Conservation (phyloP, 2,797 vertebrate species). For the Lacerta viridis region DNA sequence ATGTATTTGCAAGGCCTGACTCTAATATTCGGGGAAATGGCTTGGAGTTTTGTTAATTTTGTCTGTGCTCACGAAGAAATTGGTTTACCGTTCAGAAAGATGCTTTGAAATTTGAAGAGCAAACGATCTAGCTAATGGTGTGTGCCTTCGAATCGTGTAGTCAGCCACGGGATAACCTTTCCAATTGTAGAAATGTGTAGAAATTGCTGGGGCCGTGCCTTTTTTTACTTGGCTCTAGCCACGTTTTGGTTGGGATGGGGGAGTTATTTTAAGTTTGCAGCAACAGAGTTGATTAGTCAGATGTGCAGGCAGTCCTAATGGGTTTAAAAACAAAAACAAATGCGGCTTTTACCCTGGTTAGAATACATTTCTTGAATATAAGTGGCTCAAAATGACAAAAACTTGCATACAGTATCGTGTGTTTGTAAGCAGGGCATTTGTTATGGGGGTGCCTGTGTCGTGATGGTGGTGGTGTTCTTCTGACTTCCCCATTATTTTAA, state of each 20-base stretch:
- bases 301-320: constrained; percentile 63
- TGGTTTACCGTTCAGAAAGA: not conserved
- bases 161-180: constrained; percentile 56
- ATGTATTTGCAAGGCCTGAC: constrained; percentile 67
- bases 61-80: not conserved
- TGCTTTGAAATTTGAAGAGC: constrained; percentile 59
- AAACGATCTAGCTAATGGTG: constrained; percentile 36
- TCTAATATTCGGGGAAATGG: constrained; percentile 67
- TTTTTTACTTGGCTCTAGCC: constrained; percentile 74
- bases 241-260: constrained; percentile 76
- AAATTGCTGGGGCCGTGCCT: constrained; percentile 68
- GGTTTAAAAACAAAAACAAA: constrained; percentile 24
- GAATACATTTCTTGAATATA: constrained; percentile 25
- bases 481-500: constrained; percentile 60
- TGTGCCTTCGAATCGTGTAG: constrained; percentile 47
- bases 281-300: constrained; percentile 68
- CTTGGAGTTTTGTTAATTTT: not conserved
- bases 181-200: constrained; percentile 72
- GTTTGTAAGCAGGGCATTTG: not conserved
- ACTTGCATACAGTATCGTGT: constrained; percentile 40
- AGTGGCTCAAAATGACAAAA: constrained; percentile 58
- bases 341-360: constrained; percentile 14
- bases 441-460: constrained; percentile 21
- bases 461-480: constrained; percentile 73
- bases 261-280: constrained; percentile 66